These are phyloP conservation scores for Caerostris darwini DNA, from an alignment of 1,140 invertebrate genomes.

Conservation along the genomic window DNA sequence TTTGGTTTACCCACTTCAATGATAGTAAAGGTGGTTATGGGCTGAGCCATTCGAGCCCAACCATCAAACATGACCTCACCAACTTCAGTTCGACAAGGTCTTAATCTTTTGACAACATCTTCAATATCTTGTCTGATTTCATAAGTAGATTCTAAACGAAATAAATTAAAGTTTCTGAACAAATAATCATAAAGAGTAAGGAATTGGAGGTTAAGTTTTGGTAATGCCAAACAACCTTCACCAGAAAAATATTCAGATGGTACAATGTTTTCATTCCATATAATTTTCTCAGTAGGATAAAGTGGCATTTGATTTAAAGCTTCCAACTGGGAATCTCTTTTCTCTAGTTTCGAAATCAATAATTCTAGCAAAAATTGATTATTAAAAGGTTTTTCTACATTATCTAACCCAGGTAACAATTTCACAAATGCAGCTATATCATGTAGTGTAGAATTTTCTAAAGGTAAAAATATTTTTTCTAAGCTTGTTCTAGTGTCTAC, in stretches of 20 bases:
- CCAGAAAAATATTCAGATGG: constrained; percentile 98
- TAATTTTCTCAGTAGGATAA: constrained; percentile 98
- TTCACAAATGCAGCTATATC: constrained; percentile 93
- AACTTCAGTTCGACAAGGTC: constrained; percentile 96
- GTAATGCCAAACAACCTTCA: constrained; percentile 96
- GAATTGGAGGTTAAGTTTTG: constrained; percentile 99
- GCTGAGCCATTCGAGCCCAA: constrained; percentile 97
- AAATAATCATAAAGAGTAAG: constrained; percentile 99
- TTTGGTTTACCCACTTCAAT: constrained; percentile 90
- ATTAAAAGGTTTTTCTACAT: constrained; percentile 86
- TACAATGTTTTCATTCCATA: constrained; percentile 99
- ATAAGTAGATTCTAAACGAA: constrained; percentile 98
- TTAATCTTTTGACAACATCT: constrained; percentile 95
- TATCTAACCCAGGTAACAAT: constrained; percentile 90
- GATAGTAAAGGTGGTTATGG: constrained; percentile 94
- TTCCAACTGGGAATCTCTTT: constrained; percentile 94
- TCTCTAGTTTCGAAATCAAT: constrained; percentile 93
- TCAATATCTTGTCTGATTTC: constrained; percentile 99
- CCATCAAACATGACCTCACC: constrained; percentile 94
- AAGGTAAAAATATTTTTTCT: constrained; percentile 91
- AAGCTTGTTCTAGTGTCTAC: constrained; percentile 94
- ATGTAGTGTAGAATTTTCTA: constrained; percentile 90
- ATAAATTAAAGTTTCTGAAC: constrained; percentile 98
- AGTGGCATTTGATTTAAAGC: constrained; percentile 98
- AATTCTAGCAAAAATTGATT: constrained; percentile 92